These are phyloP conservation scores for Aldrovandia affinis DNA, from an alignment of 2,797 vertebrate species.

Conservation along the genomic window DNA sequence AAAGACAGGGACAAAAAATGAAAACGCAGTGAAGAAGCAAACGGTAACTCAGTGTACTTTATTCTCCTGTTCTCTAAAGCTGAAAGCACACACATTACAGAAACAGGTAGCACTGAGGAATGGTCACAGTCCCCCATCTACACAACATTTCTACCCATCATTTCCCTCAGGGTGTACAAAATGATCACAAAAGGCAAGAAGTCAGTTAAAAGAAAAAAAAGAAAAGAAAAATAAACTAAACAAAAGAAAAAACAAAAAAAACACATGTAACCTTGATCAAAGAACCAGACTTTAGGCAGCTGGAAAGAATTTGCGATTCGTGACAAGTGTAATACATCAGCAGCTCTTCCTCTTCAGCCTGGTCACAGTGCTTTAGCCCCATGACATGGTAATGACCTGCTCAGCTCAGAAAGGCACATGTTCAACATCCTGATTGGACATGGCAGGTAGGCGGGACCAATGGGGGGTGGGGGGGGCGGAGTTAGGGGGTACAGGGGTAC, in stretches of 20 bases:
- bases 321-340: conserved; percentile 10
- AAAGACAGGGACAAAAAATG: conserved; percentile 7
- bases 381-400: conserved; percentile 66
- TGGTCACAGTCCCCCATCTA: conserved; percentile 62
- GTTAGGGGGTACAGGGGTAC: background rate
- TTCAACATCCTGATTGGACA: conserved; percentile 76
- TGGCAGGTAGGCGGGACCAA: conserved; percentile 13
- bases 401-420: conserved; percentile 78
- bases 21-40: conserved; percentile 42
- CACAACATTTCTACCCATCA: conserved; percentile 51
- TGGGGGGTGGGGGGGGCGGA: background rate
- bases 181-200: conserved; percentile 59
- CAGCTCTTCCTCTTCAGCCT: conserved; percentile 14
- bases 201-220: conserved; percentile 26
- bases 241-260: background rate
- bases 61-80: conserved; percentile 77
- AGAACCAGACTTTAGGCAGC: conserved; percentile 21
- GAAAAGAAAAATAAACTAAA: background rate
- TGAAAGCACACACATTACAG: conserved; percentile 75
- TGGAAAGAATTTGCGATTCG: conserved; percentile 21
- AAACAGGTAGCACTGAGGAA: conserved; percentile 79
- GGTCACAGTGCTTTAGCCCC: conserved; percentile 40
- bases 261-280: conserved; percentile 7
- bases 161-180: conserved; percentile 46
- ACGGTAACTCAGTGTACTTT: conserved; percentile 76